Evolutionary conservation across 2,113 vertebrate species (phyloP).

Genomic region (Larimichthys crocea): DNA sequence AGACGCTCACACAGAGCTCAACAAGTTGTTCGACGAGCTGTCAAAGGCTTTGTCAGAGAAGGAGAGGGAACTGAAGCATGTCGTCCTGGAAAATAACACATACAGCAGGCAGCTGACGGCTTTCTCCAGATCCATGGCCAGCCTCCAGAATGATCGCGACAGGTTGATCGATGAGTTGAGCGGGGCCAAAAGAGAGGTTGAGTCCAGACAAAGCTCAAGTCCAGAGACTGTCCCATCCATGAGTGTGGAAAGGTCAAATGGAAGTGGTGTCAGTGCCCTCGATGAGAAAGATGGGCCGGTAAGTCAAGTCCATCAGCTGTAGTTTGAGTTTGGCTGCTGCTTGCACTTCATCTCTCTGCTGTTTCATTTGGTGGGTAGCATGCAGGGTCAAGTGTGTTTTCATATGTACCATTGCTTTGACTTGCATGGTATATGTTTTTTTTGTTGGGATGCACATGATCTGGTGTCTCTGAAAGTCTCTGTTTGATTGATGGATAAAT

Average conservation of each 20-base stretch:
- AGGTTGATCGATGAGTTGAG: slow-evolving; percentile 85
- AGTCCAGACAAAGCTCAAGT: slow-evolving; percentile 74
- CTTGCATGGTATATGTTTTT: slow-evolving; percentile 36
- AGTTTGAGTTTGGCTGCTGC: slow-evolving; percentile 45
- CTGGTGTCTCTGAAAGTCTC: background rate
- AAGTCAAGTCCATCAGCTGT: slow-evolving; percentile 77
- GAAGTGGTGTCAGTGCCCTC: slow-evolving; percentile 61
- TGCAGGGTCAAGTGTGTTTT: slow-evolving; percentile 39
- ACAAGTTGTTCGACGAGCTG: slow-evolving; percentile 75
- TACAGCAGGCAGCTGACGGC: slow-evolving; percentile 85
- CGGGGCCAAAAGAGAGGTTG: slow-evolving; percentile 77
- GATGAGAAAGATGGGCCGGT: slow-evolving; percentile 76
- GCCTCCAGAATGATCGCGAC: slow-evolving; percentile 90
- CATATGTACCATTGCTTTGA: slow-evolving; percentile 45
- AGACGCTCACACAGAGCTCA: slow-evolving; percentile 73
- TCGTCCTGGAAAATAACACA: slow-evolving; percentile 74
- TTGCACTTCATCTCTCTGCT: slow-evolving; percentile 48
- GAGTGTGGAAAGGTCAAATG: slow-evolving; percentile 66
- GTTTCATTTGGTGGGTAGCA: slow-evolving; percentile 51
- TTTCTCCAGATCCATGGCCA: slow-evolving; percentile 91
- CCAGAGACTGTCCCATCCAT: slow-evolving; percentile 36
- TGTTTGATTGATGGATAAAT: background rate
- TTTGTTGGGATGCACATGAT: slow-evolving; percentile 4
- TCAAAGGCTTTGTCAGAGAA: slow-evolving; percentile 77
- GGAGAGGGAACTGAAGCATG: slow-evolving; percentile 80